These are phyloP conservation scores for Calliphora vomitoria DNA, from an alignment of 2,888 invertebrate genomes.

Conservation along the genomic window DNA sequence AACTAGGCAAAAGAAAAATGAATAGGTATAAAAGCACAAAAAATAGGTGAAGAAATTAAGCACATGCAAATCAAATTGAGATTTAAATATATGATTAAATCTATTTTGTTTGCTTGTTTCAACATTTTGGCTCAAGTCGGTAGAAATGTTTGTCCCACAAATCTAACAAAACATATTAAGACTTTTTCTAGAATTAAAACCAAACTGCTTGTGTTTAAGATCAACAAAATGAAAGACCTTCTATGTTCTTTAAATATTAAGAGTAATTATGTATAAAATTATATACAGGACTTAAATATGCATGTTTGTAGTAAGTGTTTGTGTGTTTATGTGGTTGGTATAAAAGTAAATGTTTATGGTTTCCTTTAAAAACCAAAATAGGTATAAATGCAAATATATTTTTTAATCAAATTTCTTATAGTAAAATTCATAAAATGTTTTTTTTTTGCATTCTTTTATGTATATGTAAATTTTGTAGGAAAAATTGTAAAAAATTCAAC, in stretches of 20 bases:
- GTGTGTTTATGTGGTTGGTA: neutral
- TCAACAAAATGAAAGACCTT: neutral
- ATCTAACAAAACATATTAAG: neutral
- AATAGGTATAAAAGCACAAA: neutral
- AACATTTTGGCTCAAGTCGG: neutral
- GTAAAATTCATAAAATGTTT: neutral
- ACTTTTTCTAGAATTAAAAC: constrained; percentile 1
- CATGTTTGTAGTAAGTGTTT: neutral
- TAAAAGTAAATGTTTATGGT: constrained; percentile 19
- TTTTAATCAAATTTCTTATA: neutral
- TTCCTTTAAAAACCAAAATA: neutral
- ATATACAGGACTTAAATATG: constrained; percentile 3
- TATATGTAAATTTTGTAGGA: neutral
- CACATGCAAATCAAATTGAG: constrained; percentile 69
- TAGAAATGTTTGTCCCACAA: neutral
- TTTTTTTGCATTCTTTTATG: neutral
- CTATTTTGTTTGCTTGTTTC: neutral
- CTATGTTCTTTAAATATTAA: constrained; percentile 26
- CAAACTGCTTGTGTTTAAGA: neutral
- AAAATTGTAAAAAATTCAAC: neutral
- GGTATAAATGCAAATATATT: neutral
- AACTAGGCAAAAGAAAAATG: constrained; percentile 20
- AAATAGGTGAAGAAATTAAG: constrained; percentile 63
- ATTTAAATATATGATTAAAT: constrained; percentile 66
- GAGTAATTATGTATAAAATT: constrained; percentile 34